Evolutionary conservation across 2,797 vertebrate genomes (phyloP).

Genomic region (Myioborus miniatus): DNA sequence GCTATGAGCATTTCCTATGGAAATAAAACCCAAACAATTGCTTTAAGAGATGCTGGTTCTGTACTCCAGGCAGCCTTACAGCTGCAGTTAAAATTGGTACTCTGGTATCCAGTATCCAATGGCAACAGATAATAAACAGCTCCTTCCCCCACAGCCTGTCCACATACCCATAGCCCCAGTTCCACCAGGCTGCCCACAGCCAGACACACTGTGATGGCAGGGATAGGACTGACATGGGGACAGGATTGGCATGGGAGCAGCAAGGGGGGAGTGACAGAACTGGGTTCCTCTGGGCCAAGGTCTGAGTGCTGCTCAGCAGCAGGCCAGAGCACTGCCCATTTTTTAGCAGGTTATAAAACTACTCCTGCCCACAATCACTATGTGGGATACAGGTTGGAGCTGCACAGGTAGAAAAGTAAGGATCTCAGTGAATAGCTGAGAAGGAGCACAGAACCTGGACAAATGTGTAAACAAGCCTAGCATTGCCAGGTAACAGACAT

Average conservation of each 20-base stretch:
- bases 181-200: background rate
- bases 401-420: background rate
- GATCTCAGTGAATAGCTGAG: background rate
- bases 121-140: background rate
- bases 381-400: background rate
- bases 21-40: fast-evolving
- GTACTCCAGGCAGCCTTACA: background rate
- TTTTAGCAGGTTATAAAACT: background rate
- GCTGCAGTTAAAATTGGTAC: background rate
- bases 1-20: background rate
- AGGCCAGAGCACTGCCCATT: background rate
- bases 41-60: background rate
- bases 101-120: background rate
- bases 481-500: background rate
- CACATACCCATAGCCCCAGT: background rate
- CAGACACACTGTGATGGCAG: fast-evolving
- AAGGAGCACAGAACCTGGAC: background rate
- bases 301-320: background rate
- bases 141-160: background rate
- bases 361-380: background rate
- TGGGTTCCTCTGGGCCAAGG: background rate
- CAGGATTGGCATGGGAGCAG: background rate
- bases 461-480: background rate
- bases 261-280: background rate
- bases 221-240: background rate